A percentile compares a stretch with the other conserved stretches of the same genome.
phyloP scores from a whole-genome alignment of 1,140 invertebrate species.

The Euura saliciscinereae region DNA sequence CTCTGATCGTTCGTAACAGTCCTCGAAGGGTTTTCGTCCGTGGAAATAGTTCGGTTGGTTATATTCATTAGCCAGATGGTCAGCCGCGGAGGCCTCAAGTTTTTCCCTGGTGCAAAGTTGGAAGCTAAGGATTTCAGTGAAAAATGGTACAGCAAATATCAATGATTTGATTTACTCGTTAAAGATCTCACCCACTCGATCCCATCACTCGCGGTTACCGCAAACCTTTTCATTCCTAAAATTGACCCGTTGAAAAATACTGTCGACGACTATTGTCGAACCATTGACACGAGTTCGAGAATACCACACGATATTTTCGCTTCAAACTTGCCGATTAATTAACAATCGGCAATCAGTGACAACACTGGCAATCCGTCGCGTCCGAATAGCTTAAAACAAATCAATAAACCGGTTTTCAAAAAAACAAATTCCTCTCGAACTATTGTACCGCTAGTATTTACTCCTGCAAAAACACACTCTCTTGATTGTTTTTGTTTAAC shows the following conservation, averaged over 20 bases:
- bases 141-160: conserved; percentile 59
- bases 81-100: conserved; percentile 48
- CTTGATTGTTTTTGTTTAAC: not conserved
- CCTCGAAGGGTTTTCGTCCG: not conserved
- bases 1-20: not conserved
- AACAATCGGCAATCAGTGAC: not conserved
- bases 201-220: too few relatives aligned
- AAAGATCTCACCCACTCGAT: too few relatives aligned
- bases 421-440: not conserved
- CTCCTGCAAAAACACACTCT: not conserved
- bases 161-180: not conserved
- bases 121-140: conserved; percentile 76
- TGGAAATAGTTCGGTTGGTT: not conserved
- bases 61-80: conserved; percentile 23
- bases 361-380: not conserved
- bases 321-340: not conserved
- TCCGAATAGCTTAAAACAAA: not conserved
- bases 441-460: not conserved
- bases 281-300: too few relatives aligned
- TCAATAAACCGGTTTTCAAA: not conserved
- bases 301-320: not conserved
- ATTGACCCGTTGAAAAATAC: not conserved
- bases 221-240: not conserved
- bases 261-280: not conserved
- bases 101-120: conserved; percentile 68